These are phyloP conservation scores for Cotesia glomerata DNA, from an alignment of 1,140 invertebrate genomes.

Conservation along the genomic window DNA sequence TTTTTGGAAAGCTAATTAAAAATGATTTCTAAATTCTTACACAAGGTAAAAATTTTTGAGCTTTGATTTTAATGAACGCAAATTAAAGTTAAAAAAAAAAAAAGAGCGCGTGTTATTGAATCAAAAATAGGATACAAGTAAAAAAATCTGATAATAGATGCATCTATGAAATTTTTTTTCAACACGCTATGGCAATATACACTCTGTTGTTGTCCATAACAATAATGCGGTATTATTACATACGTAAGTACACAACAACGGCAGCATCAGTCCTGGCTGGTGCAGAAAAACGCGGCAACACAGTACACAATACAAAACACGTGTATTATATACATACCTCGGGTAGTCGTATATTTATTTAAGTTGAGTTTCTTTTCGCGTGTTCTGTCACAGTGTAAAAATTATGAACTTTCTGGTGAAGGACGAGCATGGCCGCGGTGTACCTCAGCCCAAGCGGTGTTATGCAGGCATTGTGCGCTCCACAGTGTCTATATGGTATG, in stretches of 20 bases:
- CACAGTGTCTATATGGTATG: no score
- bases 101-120: not conserved
- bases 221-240: no score
- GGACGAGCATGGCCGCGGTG: not conserved
- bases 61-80: no score
- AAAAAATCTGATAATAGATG: not conserved
- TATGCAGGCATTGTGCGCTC: no score
- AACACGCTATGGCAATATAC: not conserved
- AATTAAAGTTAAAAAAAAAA: no score
- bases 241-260: no score
- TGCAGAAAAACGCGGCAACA: no score
- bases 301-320: no score
- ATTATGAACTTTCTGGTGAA: not conserved
- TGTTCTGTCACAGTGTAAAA: not conserved
- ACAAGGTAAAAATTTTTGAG: no score
- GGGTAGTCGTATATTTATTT: not conserved
- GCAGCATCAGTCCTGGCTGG: no score
- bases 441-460: not conserved
- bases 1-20: no score
- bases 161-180: not conserved
- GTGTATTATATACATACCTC: not conserved
- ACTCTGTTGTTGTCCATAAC: not conserved
- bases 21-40: no score
- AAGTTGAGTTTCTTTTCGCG: not conserved
- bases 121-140: not conserved